A percentile compares a stretch with the other conserved stretches of the same genome.
phyloP scores from a whole-genome alignment of 2,797 vertebrate species.

The Lacerta bilineata region DNA sequence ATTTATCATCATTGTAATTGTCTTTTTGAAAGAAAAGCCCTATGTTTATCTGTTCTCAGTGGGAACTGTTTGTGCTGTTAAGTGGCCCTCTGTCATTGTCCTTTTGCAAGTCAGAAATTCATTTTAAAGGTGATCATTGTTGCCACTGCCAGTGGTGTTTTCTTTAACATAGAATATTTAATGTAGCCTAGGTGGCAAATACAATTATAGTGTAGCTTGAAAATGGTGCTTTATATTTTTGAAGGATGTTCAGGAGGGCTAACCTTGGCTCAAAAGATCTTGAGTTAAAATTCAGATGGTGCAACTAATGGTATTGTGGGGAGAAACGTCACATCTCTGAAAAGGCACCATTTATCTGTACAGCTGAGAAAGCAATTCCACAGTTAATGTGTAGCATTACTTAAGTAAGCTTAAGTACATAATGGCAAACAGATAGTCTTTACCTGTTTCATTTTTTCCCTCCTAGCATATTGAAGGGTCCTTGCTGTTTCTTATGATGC shows the following conservation, averaged over 20 bases:
- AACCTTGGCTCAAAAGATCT: background rate
- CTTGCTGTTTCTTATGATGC: background rate
- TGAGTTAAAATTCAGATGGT: slow-evolving; percentile 4
- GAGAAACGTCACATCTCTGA: background rate
- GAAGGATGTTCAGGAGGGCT: background rate
- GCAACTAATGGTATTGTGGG: background rate
- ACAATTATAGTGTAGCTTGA: background rate
- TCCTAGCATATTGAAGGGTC: background rate
- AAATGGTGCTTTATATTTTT: background rate
- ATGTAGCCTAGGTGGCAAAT: background rate
- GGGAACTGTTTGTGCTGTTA: background rate
- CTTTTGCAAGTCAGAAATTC: background rate
- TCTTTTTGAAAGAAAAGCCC: too few species aligned
- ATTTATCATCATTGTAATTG: too few species aligned
- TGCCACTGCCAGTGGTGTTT: background rate
- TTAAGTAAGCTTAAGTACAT: background rate
- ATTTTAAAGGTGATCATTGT: background rate
- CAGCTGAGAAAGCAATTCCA: background rate
- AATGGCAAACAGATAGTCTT: background rate
- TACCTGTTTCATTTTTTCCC: background rate
- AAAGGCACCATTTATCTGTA: background rate
- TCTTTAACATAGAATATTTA: background rate
- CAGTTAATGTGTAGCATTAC: background rate
- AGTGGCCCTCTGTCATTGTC: background rate
- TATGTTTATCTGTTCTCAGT: background rate